phyloP scores from a whole-genome alignment of 2,113 vertebrate species.

The Phoxinus phoxinus region DNA sequence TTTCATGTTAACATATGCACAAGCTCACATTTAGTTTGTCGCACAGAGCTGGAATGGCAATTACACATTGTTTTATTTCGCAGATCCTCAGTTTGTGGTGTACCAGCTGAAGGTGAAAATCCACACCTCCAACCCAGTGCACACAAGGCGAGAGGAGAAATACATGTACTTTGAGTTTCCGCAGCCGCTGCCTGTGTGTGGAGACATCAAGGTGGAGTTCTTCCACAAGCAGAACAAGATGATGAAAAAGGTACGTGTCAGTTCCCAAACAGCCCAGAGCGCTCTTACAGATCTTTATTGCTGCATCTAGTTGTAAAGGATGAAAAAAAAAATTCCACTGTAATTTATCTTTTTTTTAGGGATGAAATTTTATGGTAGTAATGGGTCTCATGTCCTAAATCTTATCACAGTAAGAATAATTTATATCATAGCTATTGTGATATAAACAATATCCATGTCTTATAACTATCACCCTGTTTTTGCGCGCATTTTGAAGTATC shows the following conservation, averaged over 20 bases:
- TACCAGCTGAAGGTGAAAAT: conserved; percentile 98
- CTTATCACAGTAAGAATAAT: neutral
- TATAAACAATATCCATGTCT: too few species aligned
- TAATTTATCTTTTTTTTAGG: neutral
- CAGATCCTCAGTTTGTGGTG: conserved; percentile 97
- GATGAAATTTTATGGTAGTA: neutral
- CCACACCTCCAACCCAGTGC: conserved; percentile 88
- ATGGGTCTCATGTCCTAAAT: neutral
- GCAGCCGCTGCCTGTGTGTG: conserved; percentile 93
- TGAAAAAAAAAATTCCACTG: neutral
- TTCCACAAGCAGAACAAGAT: conserved; percentile 99
- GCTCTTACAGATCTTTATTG: neutral
- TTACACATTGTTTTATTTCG: neutral
- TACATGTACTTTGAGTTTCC: conserved; percentile 95
- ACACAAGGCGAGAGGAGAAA: conserved; percentile 91
- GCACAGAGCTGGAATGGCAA: neutral
- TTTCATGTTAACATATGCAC: conserved; percentile 12
- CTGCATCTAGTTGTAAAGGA: neutral
- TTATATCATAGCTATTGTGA: neutral
- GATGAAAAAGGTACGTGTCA: conserved; percentile 91
- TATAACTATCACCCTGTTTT: too few species aligned
- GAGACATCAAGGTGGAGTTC: conserved; percentile 98
- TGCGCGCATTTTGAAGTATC: too few species aligned
- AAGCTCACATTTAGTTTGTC: neutral
- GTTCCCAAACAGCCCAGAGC: neutral